Evolutionary conservation across 2,113 vertebrate species (phyloP), one percentile per base, ranked within the genome.

Genomic region (Geococcyx californianus): DNA sequence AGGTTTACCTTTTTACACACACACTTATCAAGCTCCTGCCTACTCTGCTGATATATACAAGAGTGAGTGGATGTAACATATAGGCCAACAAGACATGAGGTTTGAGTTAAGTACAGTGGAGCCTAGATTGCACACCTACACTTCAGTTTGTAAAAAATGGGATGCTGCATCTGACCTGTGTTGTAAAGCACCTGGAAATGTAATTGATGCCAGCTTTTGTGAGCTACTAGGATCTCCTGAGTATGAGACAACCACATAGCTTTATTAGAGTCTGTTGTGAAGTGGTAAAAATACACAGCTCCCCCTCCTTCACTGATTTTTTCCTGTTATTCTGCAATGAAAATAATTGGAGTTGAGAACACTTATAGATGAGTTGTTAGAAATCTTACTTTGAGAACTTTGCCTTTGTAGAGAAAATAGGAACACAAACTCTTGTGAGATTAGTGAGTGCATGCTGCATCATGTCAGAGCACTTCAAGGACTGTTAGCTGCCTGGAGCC

Each of bases 391-490:
- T 59, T 93, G 42, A 87, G 33, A 62, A 16, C 33, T 34, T 83
- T 49, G 11, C 6, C 8, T 49, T 34, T 58, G 24, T 36, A 36
- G 9, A 86, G 38, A 40, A 40, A 31, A 14, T 19, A 75, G n/a
- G 28, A 66, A 44, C 10, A 40, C 14, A 84, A 40, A 14, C 10
- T 13, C 10, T 62, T 7, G 24, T 13, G n/a, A 87, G 17, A 42
- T 55, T 16, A 47, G 9, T 58, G 64, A 29, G 11, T 51, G 4
- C 42, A 51, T 5, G 4, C 1, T 18, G 2, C 7, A 5, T 26
- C 36, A 25, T 14, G 8, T n/a, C 56, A 67, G 36, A 31, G 38
- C 51, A 23, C 20, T 8, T 1, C 0, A 0, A 63, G 42, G 8
- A 7, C 31, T 45, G 47, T 28, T 31, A 67, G 21, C 11, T 79